phyloP scores from a whole-genome alignment of 2,113 vertebrate genomes.

The Saccopteryx bilineata region DNA sequence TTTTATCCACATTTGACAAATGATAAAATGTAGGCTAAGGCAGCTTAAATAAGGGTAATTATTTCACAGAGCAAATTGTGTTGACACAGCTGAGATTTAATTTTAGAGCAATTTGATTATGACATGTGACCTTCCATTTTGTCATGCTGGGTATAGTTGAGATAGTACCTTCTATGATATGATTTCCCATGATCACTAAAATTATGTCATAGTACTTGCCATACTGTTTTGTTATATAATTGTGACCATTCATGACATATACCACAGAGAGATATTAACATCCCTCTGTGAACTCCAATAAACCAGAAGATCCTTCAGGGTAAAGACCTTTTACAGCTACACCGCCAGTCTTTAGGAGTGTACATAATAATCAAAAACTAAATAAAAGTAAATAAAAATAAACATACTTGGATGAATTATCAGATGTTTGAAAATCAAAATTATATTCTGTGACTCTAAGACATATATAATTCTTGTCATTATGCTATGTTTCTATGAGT shows the following conservation, averaged over 20 bases:
- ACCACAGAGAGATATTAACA: neutral
- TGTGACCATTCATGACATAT: neutral
- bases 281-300: neutral
- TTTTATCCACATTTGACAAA: neutral
- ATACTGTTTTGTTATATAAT: neutral
- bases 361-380: neutral
- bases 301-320: neutral
- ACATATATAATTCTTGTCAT: neutral
- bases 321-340: neutral
- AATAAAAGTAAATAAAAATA: neutral
- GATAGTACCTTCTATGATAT: neutral
- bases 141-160: neutral
- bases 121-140: slow-evolving; percentile 13
- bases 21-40: neutral
- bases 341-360: neutral
- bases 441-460: neutral
- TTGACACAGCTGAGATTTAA: slow-evolving; percentile 29
- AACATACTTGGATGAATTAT: neutral
- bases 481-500: neutral
- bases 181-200: slow-evolving; percentile 12
- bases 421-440: slow-evolving; percentile 3
- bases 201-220: neutral
- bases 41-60: slow-evolving; percentile 1
- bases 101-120: slow-evolving; percentile 7
- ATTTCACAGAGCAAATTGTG: slow-evolving; percentile 1